Evolutionary conservation across 2,113 vertebrate species (phyloP).

Genomic region (Oryzias woworae): DNA sequence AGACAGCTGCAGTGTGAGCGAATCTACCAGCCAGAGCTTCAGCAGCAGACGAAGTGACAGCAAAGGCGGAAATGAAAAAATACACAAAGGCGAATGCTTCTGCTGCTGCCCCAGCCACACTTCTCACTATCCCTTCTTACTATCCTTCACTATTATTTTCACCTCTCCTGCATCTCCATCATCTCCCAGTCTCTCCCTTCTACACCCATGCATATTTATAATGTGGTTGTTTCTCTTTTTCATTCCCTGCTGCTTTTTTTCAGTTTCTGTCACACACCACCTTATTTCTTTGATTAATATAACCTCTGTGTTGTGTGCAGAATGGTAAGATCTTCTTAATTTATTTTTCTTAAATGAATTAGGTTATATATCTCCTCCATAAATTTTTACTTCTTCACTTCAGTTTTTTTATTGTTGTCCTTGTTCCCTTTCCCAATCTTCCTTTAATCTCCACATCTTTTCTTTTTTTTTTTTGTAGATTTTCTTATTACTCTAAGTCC

Average conservation of each 20-base stretch:
- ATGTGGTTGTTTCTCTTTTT: neutral
- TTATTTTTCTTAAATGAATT: too few relatives aligned
- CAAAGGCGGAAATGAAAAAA: slow-evolving; percentile 44
- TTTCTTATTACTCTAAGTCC: too few relatives aligned
- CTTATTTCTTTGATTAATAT: neutral
- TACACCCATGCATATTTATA: neutral
- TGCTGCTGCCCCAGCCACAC: slow-evolving; percentile 44
- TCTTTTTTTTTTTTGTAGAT: too few relatives aligned
- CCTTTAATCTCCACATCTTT: too few relatives aligned
- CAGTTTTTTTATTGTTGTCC: too few relatives aligned
- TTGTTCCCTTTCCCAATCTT: too few relatives aligned
- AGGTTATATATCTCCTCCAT: too few relatives aligned
- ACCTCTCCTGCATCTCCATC: neutral
- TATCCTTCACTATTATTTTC: neutral
- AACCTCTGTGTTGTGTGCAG: too few relatives aligned
- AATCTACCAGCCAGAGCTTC: slow-evolving; percentile 47
- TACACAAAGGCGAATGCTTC: slow-evolving; percentile 49
- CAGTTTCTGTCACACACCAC: slow-evolving; percentile 4
- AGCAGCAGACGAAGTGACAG: slow-evolving; percentile 42
- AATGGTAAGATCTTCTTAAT: too few relatives aligned
- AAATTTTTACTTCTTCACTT: too few relatives aligned
- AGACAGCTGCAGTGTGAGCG: slow-evolving; percentile 30
- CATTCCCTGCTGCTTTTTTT: neutral
- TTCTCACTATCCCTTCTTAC: slow-evolving; percentile 24
- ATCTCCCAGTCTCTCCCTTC: neutral